Base-by-base conservation (phyloP, 2,797 vertebrate species). In the Pangasius krempfi region DNA sequence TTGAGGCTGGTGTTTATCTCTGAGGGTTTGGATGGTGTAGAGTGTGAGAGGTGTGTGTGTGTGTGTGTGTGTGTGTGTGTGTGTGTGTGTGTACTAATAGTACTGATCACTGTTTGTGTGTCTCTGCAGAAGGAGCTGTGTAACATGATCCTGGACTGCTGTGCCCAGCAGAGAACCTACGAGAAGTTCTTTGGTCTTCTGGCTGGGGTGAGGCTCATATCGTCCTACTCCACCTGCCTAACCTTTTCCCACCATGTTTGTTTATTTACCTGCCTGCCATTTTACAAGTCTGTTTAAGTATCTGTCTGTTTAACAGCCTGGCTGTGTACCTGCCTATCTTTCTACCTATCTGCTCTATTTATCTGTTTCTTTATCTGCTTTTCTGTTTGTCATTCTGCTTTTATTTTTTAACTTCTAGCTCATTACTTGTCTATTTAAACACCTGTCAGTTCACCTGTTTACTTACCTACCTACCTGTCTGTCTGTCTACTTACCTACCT, bases 111-210 rank as follows among this genome's bases (percentile, higher is more conserved):
- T 86, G 66, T 88, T 40, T 80, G 86, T 92, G 87, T 93, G 90
- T 87, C 68, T 87, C 88, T 93, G 94, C 94, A 99, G 98, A 99
- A 99, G 95, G 98, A 99, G 94, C 96, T 99, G 89, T 99, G 98
- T 92, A 99, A 99, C 95, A 99, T 99, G 98, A 99, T 99, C 93
- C 96, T 99, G 91, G 98, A 99, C 93, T 99, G 98, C 94, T 99
- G 98, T 93, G 98, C 98, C 92, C 98, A 99, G 89, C 98, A 99
- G 95, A 97, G 98, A 89, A 99, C 98, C 0, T 99, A 99, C 0
- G 98, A 99, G 93, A 99, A 99, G 94, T 99, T 99, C 96, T 99
- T 99, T 33, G 98, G 98, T 22, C 96, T 99, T 62, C 95, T 99
- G 90, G 98, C 98, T 20, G 98, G 98, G 97, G 98, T 99, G 93